phyloP scores from a whole-genome alignment of 2,888 invertebrate species.

The Ophion ventricosus region DNA sequence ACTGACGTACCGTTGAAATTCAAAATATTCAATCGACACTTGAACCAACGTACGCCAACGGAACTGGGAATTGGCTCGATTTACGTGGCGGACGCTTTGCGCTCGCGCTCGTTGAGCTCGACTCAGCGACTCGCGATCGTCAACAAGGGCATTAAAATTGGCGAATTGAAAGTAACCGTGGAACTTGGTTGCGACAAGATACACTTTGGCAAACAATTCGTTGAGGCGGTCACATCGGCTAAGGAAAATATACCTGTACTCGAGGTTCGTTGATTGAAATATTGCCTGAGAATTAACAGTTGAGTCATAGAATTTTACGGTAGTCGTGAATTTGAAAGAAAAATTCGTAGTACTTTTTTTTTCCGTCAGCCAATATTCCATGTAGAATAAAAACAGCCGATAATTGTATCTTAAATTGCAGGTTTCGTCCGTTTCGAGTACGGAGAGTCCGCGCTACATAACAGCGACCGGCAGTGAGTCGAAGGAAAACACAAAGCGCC shows the following conservation, averaged over 20 bases:
- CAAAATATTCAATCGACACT: slow-evolving; percentile 83
- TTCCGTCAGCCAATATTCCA: no score
- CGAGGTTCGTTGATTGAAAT: slow-evolving; percentile 64
- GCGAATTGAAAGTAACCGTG: slow-evolving; percentile 83
- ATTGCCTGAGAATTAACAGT: slow-evolving; percentile 12
- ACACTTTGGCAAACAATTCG: slow-evolving; percentile 84
- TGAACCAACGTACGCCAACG: slow-evolving; percentile 82
- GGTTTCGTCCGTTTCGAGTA: slow-evolving; percentile 58
- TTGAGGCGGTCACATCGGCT: slow-evolving; percentile 77
- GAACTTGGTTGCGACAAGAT: slow-evolving; percentile 84
- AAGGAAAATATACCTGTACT: slow-evolving; percentile 78
- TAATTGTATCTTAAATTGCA: not conserved
- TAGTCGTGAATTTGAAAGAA: no score
- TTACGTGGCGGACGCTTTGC: slow-evolving; percentile 79
- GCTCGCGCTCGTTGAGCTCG: slow-evolving; percentile 79
- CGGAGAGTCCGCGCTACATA: slow-evolving; percentile 67
- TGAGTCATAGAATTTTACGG: not conserved
- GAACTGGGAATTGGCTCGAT: slow-evolving; percentile 83
- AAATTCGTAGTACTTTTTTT: no score
- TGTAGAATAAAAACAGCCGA: slow-evolving; percentile 30
- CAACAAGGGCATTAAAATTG: slow-evolving; percentile 83
- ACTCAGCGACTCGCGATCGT: slow-evolving; percentile 82
- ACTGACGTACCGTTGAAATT: slow-evolving; percentile 81
- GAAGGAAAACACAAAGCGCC: slow-evolving; percentile 69
- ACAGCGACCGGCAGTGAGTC: slow-evolving; percentile 74